Conservation (phyloP, 2,888 invertebrate species). For the Scaptomyza polygonia region DNA sequence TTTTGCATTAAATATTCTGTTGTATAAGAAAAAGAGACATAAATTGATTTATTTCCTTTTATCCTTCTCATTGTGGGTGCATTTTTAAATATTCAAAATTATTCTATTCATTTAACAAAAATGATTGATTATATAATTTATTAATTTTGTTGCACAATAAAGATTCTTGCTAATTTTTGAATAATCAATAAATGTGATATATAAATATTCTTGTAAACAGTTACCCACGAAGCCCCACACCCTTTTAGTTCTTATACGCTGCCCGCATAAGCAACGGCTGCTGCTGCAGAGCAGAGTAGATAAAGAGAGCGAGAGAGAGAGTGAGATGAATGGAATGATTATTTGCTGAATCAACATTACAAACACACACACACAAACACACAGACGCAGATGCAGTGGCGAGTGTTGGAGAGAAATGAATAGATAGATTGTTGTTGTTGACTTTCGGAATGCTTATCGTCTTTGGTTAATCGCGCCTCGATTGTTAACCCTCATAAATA, state of each 20-base stretch:
- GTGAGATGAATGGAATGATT: constrained; percentile 26
- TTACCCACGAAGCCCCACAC: background rate
- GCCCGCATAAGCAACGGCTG: constrained; percentile 60
- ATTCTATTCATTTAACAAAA: constrained; percentile 3
- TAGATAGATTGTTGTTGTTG: constrained; percentile 33
- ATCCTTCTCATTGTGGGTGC: background rate
- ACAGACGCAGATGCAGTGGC: background rate
- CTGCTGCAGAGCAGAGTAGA: constrained; percentile 4
- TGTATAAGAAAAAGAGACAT: too few species aligned
- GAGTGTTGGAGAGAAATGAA: constrained; percentile 5
- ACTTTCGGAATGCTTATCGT: constrained; percentile 53
- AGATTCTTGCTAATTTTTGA: constrained; percentile 44
- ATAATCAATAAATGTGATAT: constrained; percentile 50
- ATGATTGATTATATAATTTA: constrained; percentile 68
- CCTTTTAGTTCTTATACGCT: constrained; percentile 15
- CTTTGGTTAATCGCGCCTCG: constrained; percentile 72
- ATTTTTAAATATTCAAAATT: background rate
- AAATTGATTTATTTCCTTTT: too few species aligned
- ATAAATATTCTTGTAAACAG: constrained; percentile 1
- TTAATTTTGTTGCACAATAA: constrained; percentile 48
- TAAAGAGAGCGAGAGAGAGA: background rate
- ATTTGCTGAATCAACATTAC: constrained; percentile 71
- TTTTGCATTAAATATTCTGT: constrained; percentile 1
- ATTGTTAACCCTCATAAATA: constrained; percentile 75
- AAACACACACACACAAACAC: constrained; percentile 8